Percentiles rank a stretch among this genome's conserved stretches.
These are phyloP conservation scores for Trogon melanurus DNA, from an alignment of 2,113 vertebrate genomes.

Conservation along the genomic window DNA sequence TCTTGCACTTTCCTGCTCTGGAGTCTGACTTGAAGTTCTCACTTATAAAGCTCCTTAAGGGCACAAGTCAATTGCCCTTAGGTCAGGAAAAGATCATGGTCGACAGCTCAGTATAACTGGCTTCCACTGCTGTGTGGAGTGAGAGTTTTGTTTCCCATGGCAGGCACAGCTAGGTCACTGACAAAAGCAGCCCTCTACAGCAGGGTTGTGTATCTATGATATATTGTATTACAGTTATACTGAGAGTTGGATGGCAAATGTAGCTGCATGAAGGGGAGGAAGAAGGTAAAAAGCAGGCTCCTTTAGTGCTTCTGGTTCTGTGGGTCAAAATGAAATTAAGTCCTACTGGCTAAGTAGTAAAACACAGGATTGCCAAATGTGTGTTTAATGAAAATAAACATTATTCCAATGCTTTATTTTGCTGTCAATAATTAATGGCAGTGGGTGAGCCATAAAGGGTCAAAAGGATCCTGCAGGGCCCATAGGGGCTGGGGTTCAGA, in stretches of 20 bases:
- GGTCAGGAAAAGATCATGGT: background rate
- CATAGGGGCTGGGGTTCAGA: background rate
- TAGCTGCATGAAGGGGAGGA: background rate
- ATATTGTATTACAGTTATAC: background rate
- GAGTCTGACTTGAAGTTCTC: background rate
- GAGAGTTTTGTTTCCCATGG: background rate
- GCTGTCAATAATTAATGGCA: background rate
- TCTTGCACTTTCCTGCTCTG: background rate
- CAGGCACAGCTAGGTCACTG: background rate
- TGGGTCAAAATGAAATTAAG: background rate
- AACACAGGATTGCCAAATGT: background rate
- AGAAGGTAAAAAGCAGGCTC: background rate
- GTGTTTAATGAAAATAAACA: background rate
- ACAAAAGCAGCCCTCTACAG: background rate
- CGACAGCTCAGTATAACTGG: background rate
- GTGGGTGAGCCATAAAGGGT: background rate
- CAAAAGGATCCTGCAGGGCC: background rate
- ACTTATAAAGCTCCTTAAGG: constrained; percentile 13
- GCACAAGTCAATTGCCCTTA: background rate
- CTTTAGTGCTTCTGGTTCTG: background rate
- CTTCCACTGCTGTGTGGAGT: background rate
- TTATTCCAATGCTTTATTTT: background rate
- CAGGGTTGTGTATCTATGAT: background rate
- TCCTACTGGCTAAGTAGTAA: background rate
- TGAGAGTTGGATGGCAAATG: background rate